These are phyloP conservation scores for Malacosoma neustria DNA, from an alignment of 2,888 invertebrate species.

Conservation along the genomic window DNA sequence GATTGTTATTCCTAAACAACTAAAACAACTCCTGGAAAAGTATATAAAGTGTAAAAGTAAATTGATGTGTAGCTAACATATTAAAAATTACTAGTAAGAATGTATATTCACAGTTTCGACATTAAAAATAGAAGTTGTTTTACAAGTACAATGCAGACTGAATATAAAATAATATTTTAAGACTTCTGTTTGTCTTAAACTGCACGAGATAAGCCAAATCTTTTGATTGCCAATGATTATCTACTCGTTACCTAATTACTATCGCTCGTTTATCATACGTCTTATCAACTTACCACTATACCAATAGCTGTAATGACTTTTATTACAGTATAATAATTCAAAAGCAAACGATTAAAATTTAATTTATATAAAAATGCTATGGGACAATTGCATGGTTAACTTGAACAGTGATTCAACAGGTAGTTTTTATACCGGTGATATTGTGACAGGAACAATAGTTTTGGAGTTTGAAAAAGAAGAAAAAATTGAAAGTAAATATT, in stretches of 20 bases:
- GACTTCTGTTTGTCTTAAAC: not conserved
- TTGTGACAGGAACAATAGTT: conserved; percentile 51
- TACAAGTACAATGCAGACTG: too few relatives aligned
- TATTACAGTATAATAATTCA: not conserved
- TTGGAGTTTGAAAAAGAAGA: conserved; percentile 40
- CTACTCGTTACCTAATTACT: conserved; percentile 4
- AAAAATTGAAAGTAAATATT: conserved; percentile 40
- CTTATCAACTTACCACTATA: conserved; percentile 1
- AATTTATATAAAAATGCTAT: conserved; percentile 31
- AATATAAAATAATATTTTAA: not conserved
- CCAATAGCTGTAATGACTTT: not conserved
- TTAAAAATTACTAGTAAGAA: too few relatives aligned
- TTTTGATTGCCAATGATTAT: not conserved
- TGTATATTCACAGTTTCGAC: too few relatives aligned
- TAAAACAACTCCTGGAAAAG: too few relatives aligned
- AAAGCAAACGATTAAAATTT: conserved; percentile 6
- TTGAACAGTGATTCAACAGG: conserved; percentile 48
- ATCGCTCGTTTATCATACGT: conserved; percentile 5
- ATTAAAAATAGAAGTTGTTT: too few relatives aligned
- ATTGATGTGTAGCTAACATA: too few relatives aligned
- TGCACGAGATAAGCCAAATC: not conserved
- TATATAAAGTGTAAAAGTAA: too few relatives aligned
- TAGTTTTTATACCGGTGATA: conserved; percentile 50
- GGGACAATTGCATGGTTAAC: conserved; percentile 37
- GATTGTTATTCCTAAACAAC: too few relatives aligned